Evolutionary conservation across 2,797 vertebrate species (phyloP), one percentile per base, ranked within the genome.

Genomic region (Amphiprion clarkii): DNA sequence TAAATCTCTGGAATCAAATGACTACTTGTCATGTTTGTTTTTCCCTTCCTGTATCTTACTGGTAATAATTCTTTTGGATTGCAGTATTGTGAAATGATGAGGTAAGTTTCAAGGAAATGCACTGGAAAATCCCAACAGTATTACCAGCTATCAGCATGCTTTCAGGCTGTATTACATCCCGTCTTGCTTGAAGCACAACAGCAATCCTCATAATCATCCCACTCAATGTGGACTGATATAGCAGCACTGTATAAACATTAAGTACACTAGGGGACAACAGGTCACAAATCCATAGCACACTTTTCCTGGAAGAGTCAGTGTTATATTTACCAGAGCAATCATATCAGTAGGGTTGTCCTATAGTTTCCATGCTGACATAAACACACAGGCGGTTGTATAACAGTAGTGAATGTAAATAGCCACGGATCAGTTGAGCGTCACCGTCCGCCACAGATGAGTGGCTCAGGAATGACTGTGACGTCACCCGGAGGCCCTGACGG

Each of bases 321-420:
- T 44, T 69, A 6, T 55, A 58, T 78, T 59, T 67, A 64, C 48
- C 9, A 14, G 0, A 6, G 5, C 51, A 19, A 61, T 69, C 25
- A 56, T 42, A 76, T 69, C 54, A 65, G 25, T 42, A 8, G 9
- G 51, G 19, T 21, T 64, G 21, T 48, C 44, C 27, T 60, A 14
- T 55, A 78, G 52, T 86, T 86, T 68, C 77, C 59, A 61, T 57
- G 48, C 29, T 42, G 60, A 78, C 55, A 46, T 44, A 44, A 58
- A 74, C 65, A 69, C 36, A 54, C 52, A 62, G 5, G 13, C 29
- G 55, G 58, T 87, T 88, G 70, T 42, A 51, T 81, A 85, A 87
- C 27, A 65, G 27, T 17, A 19, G 39, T 61, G 46, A 74, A 63
- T 72, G 71, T 65, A 77, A 86, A 85, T 75, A 81, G 23, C 65